A percentile compares a stretch with the other conserved stretches of the same genome.
These are phyloP conservation scores for Achatina immaculata DNA, from an alignment of 1,140 invertebrate species.

Conservation along the genomic window DNA sequence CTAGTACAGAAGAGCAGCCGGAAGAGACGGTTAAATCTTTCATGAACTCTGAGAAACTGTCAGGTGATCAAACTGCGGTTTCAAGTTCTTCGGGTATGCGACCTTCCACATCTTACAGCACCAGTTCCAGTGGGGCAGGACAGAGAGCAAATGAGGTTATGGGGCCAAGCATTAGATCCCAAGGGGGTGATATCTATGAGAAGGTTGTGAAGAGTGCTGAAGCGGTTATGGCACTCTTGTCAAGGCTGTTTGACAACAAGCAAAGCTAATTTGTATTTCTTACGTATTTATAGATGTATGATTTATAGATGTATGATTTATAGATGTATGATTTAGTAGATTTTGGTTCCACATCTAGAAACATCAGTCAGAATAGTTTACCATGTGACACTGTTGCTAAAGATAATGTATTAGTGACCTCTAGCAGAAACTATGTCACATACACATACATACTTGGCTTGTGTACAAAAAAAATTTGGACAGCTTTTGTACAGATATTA, in stretches of 20 bases:
- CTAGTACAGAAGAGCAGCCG: constrained; percentile 3
- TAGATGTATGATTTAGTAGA: background rate
- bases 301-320: background rate
- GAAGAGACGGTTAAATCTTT: background rate
- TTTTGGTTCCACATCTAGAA: no score
- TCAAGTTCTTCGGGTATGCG: background rate
- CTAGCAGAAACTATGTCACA: no score
- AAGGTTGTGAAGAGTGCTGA: constrained; percentile 37
- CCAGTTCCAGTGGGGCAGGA: background rate
- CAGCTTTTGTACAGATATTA: no score
- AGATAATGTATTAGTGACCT: no score
- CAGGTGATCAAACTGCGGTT: background rate
- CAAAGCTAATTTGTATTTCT: constrained; percentile 12
- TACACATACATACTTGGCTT: no score
- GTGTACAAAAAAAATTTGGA: no score
- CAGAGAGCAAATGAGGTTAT: constrained; percentile 3
- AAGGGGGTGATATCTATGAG: constrained; percentile 29
- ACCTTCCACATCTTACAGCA: background rate
- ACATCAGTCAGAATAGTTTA: no score
- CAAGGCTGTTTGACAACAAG: background rate
- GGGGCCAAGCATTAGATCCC: constrained; percentile 24
- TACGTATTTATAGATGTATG: background rate
- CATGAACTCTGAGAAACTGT: background rate
- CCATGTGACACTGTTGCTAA: no score
- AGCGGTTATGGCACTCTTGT: constrained; percentile 24